These are phyloP conservation scores for Stigmatopora nigra DNA, from an alignment of 2,113 vertebrate species.

Conservation along the genomic window DNA sequence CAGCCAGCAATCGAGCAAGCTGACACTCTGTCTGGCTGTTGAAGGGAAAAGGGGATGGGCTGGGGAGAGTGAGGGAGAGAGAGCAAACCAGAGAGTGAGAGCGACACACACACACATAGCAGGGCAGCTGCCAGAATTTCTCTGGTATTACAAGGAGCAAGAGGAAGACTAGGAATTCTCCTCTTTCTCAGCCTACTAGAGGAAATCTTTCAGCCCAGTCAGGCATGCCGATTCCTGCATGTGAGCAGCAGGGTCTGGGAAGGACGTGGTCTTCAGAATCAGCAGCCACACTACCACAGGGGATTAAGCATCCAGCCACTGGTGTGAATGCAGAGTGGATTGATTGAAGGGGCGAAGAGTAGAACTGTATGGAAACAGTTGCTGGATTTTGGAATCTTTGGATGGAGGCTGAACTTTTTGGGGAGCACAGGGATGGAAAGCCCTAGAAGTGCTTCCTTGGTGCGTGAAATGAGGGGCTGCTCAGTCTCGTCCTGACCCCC, in stretches of 20 bases:
- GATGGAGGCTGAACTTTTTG: constrained; percentile 50
- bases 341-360: constrained; percentile 9
- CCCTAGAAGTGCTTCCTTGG: constrained; percentile 25
- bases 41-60: constrained; percentile 72
- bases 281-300: constrained; percentile 29
- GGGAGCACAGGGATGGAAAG: constrained; percentile 27
- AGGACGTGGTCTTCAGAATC: constrained; percentile 36
- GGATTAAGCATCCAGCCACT: constrained; percentile 44
- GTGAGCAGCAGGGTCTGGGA: constrained; percentile 30
- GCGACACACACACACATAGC: constrained; percentile 44
- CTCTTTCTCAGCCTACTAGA: constrained; percentile 48
- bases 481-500: constrained; percentile 27
- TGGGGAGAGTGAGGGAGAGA: constrained; percentile 50
- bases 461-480: constrained; percentile 19
- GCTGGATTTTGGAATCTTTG: constrained; percentile 25
- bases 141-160: constrained; percentile 61
- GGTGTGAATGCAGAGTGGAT: constrained; percentile 34
- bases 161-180: constrained; percentile 63
- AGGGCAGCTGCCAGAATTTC: constrained; percentile 73
- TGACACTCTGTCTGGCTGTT: constrained; percentile 73
- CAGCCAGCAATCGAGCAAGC: constrained; percentile 65
- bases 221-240: constrained; percentile 37
- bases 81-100: constrained; percentile 28
- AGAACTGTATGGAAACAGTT: constrained; percentile 30
- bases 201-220: constrained; percentile 42